Evolutionary conservation across 2,888 invertebrate species (phyloP), one percentile per base, ranked within the genome.

Genomic region (Ophioninae sp.): DNA sequence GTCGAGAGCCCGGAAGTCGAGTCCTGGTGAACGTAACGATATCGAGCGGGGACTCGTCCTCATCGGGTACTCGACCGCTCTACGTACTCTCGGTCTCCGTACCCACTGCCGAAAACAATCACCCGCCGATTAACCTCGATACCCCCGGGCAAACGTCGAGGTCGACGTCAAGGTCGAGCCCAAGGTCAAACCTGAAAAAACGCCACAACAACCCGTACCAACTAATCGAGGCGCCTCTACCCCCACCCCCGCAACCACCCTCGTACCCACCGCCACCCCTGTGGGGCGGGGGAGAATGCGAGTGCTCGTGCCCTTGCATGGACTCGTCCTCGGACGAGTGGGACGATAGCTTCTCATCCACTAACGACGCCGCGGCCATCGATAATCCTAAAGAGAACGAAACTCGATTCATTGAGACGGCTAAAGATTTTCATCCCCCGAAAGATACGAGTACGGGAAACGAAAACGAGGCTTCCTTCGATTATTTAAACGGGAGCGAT

Each of bases 1-100:
- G 51, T 51, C 51, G 51, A 51, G 51, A 13, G 51, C 17, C 51
- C 17, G 51, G 51, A 51, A 95, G 95, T 93, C 95, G 96, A 88
- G 95, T 97, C 88, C 94, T 97, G 87, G 96, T 97, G 84, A 97
- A 97, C 93, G 94, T 97, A 87, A 97, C 97, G 9, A 97, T 97
- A 89, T 95, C 96, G 83, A 95, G 96, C 64, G 96, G 96, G 89
- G 94, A 94, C 82, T 93, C 93, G 77, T 93, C 93, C 87, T 91
- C 93, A n/a, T 88, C 93, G 44, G 92, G 93, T 84, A 94, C 95
- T 88, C 95, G 95, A 90, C 95, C 95, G 69, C 94, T 97, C 85
- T 97, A 97, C 93, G 95, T 97, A 58, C 93, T 97, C 87, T 97
- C 97, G 89, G 95, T 97, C 82, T 96, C 96, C 84, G 95, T 97